phyloP scores from a whole-genome alignment of 2,797 vertebrate genomes.

The Ceryle rudis region DNA sequence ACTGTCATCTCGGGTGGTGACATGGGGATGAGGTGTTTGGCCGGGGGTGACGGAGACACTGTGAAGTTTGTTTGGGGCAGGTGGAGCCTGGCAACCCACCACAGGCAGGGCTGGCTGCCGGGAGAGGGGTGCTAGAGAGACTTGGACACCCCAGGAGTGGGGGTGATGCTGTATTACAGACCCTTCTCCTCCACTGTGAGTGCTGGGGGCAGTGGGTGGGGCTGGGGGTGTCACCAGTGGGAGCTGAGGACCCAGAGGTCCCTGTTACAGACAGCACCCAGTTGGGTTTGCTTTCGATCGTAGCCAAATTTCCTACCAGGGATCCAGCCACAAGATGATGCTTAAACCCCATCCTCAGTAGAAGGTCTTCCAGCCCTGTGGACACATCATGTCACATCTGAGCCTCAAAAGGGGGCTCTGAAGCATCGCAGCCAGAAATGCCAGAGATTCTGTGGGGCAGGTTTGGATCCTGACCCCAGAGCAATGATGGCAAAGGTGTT shows the following conservation, averaged over 20 bases:
- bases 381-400: rapidly evolving
- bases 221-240: rapidly evolving
- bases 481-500: rapidly evolving
- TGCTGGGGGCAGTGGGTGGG: neutral
- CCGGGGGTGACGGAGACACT: rapidly evolving
- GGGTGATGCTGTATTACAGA: slow-evolving; percentile 55
- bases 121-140: neutral
- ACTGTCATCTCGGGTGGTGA: rapidly evolving
- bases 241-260: neutral
- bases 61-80: neutral
- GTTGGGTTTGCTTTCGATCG: rapidly evolving
- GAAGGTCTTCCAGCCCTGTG: neutral
- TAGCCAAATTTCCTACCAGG: neutral
- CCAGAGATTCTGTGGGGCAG: neutral
- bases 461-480: neutral
- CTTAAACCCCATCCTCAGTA: neutral
- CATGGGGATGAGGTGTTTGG: rapidly evolving
- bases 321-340: neutral
- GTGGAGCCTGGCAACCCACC: slow-evolving; percentile 53
- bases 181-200: slow-evolving; percentile 58
- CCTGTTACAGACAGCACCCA: rapidly evolving
- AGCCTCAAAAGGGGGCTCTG: neutral
- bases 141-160: rapidly evolving
- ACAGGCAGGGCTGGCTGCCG: neutral
- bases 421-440: rapidly evolving